Base-by-base conservation (phyloP, 2,797 vertebrate genomes). In the Sebastes diploproa region DNA sequence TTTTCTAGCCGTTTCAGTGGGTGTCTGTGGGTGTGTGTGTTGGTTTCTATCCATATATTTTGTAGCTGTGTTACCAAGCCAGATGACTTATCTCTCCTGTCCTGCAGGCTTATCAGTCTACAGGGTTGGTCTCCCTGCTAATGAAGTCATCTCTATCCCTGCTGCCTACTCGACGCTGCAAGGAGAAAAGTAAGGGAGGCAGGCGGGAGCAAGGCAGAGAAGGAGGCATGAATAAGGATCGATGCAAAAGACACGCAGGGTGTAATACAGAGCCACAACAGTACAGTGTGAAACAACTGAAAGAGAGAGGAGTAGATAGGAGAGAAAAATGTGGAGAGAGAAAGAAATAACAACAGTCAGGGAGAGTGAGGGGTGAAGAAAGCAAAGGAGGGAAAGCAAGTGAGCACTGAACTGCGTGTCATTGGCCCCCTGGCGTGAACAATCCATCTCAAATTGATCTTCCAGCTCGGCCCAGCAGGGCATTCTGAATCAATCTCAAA, bases 401-500 rank as follows among this genome's bases (percentile, higher is more conserved):
- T 88, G 91, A 91, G 90, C 89, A 92, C 87, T 92, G 90, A 88
- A 87, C 92, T 88, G 92, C 86, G 84, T 95, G 95, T 93, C 90
- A 93, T 94, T 94, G 92, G 88, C 92, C 94, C 94, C 95, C 94
- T 92, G 92, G 95, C 91, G 86, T 91, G 95, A 95, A 95, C 95
- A 95, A 95, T 95, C 95, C 95, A 95, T 95, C 96, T 95, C 93
- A 95, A 96, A 96, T 96, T 96, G 95, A 96, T 96, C 95, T 96
- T 93, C 91, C 92, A 94, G 94, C 94, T 95, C 86, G 86, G 90
- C 94, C 94, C 94, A 94, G 93, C 94, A 93, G 93, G 95, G 93
- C 95, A 95, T 95, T 95, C 94, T 89, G 93, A 95, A 95, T 96
- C 95, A 95, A 96, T 96, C 96, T 96, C 94, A 96, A 96, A 96